Evolutionary conservation across 2,888 invertebrate species (phyloP), one percentile per base, ranked within the genome.

Genomic region (Timema cristinae): DNA sequence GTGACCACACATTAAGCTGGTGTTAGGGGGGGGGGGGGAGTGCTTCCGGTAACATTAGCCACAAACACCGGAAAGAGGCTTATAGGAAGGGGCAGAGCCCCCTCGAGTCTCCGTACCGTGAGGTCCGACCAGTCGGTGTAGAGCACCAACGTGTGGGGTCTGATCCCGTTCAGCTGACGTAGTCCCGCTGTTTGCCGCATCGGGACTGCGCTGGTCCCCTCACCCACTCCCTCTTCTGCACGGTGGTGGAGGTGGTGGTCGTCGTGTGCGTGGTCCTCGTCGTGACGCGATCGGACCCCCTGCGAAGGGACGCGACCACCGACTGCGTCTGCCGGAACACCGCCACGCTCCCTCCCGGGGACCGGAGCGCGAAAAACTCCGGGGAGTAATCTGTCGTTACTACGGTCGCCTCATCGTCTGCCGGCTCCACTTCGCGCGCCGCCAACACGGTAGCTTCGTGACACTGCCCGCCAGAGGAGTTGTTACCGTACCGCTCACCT

Each of bases 111-210:
- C 9, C 8, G 59, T 59, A 59, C 59, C 59, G 59, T 59, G 59
- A 59, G 59, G 59, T 59, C 59, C 59, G 59, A 32, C 59, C 59
- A 59, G 59, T 13, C 59, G 59, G 59, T 32, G 59, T 32, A 32
- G 16, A 59, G 59, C 59, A 59, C 10, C 59, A 59, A 32, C 10
- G 59, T 59, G 59, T 59, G n/a, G 32, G 59, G 13, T n/a, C 32
- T 32, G 32, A 32, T 32, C 32, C 32, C 32, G 32, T 32, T 32
- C 32, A 32, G 32, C 32, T 32, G 32, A 32, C 32, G 32, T 32
- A 32, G 32, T 32, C 32, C 32, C 32, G 32, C 32, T 32, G 32
- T 32, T 32, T 32, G 32, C 32, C 32, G 32, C 32, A 32, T 32
- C 32, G 32, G 32, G 32, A 32, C 32, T 32, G 32, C 32, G 32